Percentiles rank a stretch among this genome's conserved stretches.
phyloP scores from a whole-genome alignment of 2,888 invertebrate species.

The Margaritifera margaritifera region DNA sequence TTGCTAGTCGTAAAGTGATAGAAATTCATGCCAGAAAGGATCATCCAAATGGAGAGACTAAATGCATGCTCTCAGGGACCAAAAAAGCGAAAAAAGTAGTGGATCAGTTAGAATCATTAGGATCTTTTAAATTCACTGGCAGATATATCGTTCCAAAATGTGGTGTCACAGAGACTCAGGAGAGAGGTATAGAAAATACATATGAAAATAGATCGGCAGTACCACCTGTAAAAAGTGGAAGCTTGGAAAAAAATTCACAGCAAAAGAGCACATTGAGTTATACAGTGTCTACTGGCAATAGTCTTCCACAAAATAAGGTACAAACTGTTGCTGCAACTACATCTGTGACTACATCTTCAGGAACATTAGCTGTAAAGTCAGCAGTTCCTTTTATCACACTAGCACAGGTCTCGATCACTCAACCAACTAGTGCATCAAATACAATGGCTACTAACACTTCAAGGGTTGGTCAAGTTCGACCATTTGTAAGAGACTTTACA shows the following conservation, averaged over 20 bases:
- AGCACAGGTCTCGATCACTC: too few relatives aligned
- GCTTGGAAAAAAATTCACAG: not conserved
- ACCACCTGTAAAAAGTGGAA: constrained; percentile 8
- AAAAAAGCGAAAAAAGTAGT: constrained; percentile 38
- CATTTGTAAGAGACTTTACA: too few relatives aligned
- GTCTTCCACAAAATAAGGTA: too few relatives aligned
- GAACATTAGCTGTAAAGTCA: too few relatives aligned
- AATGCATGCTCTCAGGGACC: constrained; percentile 43
- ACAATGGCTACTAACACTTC: too few relatives aligned
- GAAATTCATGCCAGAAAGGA: constrained; percentile 41
- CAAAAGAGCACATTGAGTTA: constrained; percentile 3
- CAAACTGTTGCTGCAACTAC: too few relatives aligned
- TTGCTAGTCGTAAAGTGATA: constrained; percentile 31
- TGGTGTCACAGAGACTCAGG: constrained; percentile 3
- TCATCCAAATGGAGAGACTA: constrained; percentile 37
- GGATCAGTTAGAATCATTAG: constrained; percentile 24
- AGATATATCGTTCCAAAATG: constrained; percentile 21
- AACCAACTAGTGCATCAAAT: too few relatives aligned
- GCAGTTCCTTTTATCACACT: too few relatives aligned
- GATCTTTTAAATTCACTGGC: constrained; percentile 24
- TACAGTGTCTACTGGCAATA: not conserved
- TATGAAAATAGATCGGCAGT: not conserved
- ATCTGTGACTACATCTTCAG: too few relatives aligned
- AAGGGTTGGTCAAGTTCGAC: too few relatives aligned
- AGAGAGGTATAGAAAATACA: constrained; percentile 2